Evolutionary conservation across 1,140 invertebrate species (phyloP), one percentile per base, ranked within the genome.

Genomic region (Popillia japonica): DNA sequence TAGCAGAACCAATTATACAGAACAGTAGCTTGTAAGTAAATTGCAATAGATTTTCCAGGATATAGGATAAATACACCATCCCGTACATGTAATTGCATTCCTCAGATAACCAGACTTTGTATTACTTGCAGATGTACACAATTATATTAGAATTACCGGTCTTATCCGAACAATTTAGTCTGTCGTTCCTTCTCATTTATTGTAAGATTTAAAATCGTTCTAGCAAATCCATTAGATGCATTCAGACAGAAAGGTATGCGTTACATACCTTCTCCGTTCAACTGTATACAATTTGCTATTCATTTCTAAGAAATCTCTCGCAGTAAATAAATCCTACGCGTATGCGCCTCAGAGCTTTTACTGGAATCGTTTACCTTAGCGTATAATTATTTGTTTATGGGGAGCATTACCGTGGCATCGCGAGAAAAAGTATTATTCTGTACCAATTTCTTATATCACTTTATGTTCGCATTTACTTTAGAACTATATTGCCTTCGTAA

Each of bases 381-480:
- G 48, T 55, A 55, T 55, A 55, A 55, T 55, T 55, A 55, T 55
- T 55, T 55, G 48, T 55, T 55, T 55, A 55, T 55, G 17, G 48
- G 17, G 48, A 55, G 48, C 48, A 55, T 55, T 55, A 55, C 48
- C 14, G 17, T 55, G 11, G 14, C 17, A 55, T 55, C 48, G 48
- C 14, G 17, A 55, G 48, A 55, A 55, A 34, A 55, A 55, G 11
- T 55, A 17, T n/a, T 55, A 55, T 55, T 55, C 48, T 55, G 14
- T n/a, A 55, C 48, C 17, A 55, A 55, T 55, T 17, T 55, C 48
- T 55, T 55, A 55, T 55, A 55, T 55, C 48, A 17, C 48, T 17
- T 55, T 55, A 55, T 55, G 6, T 55, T 55, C 14, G 17, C 48
- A 55, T 55, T 17, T 55, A 55, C 48, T 55, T 6, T 14, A 17